Percentiles rank a stretch among this genome's conserved stretches.
phyloP scores from a whole-genome alignment of 2,888 invertebrate genomes.

The Syrista parreyssii region DNA sequence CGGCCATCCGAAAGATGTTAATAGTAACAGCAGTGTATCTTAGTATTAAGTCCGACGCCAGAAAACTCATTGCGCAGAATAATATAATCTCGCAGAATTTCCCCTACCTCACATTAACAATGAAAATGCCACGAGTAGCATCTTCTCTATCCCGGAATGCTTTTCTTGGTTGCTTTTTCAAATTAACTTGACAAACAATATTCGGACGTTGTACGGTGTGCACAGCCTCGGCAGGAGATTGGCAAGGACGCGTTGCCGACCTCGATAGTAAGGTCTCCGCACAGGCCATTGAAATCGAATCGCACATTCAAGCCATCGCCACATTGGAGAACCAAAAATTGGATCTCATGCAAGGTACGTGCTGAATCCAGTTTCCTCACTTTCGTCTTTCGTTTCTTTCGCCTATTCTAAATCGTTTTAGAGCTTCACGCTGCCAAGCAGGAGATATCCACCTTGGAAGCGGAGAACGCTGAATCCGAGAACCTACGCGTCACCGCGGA shows the following conservation, averaged over 20 bases:
- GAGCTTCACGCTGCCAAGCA: conserved; percentile 69
- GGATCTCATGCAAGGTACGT: conserved; percentile 74
- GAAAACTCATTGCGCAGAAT: no score
- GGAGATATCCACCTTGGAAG: conserved; percentile 73
- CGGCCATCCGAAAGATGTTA: no score
- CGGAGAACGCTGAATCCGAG: conserved; percentile 73
- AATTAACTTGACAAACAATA: conserved; percentile 35
- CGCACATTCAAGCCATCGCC: conserved; percentile 72
- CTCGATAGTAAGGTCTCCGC: conserved; percentile 58
- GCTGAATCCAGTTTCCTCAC: background rate
- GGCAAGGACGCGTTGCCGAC: conserved; percentile 56
- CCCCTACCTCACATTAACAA: no score
- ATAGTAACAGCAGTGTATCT: no score
- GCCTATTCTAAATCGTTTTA: conserved; percentile 33
- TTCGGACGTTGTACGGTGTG: conserved; percentile 55
- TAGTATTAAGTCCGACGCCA: no score
- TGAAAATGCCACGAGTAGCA: no score
- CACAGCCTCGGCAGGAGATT: conserved; percentile 60
- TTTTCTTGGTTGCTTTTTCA: conserved; percentile 13
- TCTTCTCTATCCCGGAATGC: background rate
- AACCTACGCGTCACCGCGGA: conserved; percentile 81
- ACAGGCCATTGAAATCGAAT: conserved; percentile 65
- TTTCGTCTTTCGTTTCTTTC: background rate
- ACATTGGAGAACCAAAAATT: conserved; percentile 76
- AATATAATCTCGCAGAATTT: no score